Evolutionary conservation across 2,113 vertebrate genomes (phyloP).

Genomic region (Vulpes vulpes): DNA sequence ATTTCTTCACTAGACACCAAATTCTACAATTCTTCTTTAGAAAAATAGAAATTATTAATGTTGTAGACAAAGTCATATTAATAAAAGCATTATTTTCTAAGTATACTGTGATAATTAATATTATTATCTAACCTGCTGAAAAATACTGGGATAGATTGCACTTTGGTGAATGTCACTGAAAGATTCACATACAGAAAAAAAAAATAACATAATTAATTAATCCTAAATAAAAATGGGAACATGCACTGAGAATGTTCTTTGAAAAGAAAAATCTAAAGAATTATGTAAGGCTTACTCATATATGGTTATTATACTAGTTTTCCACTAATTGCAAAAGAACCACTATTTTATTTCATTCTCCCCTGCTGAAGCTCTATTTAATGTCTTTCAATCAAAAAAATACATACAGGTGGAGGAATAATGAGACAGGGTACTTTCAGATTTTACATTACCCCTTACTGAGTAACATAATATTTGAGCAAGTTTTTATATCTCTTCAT

Average conservation of each 20-base stretch:
- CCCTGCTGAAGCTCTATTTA: not conserved
- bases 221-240: not conserved
- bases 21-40: not conserved
- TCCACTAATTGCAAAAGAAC: not conserved
- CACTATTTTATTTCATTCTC: not conserved
- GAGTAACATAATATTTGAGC: not conserved
- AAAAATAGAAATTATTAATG: not conserved
- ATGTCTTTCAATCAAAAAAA: not conserved
- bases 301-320: not conserved
- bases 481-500: not conserved
- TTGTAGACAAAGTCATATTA: not conserved
- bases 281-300: not conserved
- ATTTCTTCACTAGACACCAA: not conserved
- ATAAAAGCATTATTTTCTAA: not conserved
- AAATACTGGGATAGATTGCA: not conserved
- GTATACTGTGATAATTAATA: not conserved
- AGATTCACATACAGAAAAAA: not conserved
- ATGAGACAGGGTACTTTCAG: not conserved
- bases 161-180: not conserved
- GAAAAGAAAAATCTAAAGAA: not conserved
- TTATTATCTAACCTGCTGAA: not conserved
- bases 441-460: not conserved
- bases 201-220: not conserved
- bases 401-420: not conserved
- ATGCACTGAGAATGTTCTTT: not conserved